Conservation (phyloP, 2,888 invertebrate species). For the Lysandra coridon region DNA sequence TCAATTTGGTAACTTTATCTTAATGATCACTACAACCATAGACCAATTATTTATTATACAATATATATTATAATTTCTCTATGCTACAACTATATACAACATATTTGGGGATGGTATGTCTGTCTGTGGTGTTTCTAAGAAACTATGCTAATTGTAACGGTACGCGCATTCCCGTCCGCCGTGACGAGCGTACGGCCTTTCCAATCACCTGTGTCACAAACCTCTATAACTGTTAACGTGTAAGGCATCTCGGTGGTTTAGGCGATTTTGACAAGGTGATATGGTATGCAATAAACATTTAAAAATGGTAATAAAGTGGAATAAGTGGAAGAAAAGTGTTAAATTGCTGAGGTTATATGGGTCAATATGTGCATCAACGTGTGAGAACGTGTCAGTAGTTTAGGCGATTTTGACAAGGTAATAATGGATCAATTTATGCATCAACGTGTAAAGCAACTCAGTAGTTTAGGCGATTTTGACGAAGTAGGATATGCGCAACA, state of each 20-base stretch:
- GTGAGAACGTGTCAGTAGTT: too few relatives aligned
- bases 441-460: background rate
- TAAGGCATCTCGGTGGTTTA: background rate
- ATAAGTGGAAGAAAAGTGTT: too few relatives aligned
- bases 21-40: background rate
- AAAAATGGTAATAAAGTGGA: too few relatives aligned
- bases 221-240: background rate
- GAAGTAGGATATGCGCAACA: too few relatives aligned
- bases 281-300: too few relatives aligned
- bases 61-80: too few relatives aligned
- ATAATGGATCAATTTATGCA: too few relatives aligned
- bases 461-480: background rate
- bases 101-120: slow-evolving; percentile 16
- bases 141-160: slow-evolving; percentile 43
- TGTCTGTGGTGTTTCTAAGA: slow-evolving; percentile 17
- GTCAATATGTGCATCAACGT: too few relatives aligned
- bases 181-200: slow-evolving; percentile 39
- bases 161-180: slow-evolving; percentile 41
- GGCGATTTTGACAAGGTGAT: too few relatives aligned
- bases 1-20: background rate
- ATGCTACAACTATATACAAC: background rate
- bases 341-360: too few relatives aligned
- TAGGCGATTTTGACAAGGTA: too few relatives aligned
- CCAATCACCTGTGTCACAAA: slow-evolving; percentile 37
- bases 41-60: too few relatives aligned